phyloP scores from a whole-genome alignment of 2,113 vertebrate genomes.

The rat (Rattus norvegicus) region DNA sequence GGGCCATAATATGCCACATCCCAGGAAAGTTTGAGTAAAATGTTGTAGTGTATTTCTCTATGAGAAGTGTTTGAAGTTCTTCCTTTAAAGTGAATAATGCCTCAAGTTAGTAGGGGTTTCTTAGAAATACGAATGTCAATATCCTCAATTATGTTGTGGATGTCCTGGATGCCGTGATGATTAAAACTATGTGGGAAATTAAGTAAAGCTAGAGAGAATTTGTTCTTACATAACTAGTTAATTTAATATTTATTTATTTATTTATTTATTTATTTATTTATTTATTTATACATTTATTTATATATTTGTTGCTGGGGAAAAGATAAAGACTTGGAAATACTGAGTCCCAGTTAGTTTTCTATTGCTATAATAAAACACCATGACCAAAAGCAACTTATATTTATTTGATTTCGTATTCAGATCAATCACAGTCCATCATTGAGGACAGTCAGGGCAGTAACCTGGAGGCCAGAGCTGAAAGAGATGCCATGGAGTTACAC shows the following conservation, averaged over 20 bases:
- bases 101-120: neutral
- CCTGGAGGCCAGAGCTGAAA: neutral
- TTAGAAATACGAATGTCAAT: neutral
- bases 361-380: neutral
- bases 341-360: neutral
- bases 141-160: neutral
- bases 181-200: constrained; percentile 15
- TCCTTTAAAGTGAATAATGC: neutral
- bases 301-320: neutral
- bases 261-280: too few relatives aligned
- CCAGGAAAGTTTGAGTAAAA: neutral
- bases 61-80: constrained; percentile 13
- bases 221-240: constrained; percentile 1
- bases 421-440: neutral
- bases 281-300: too few relatives aligned
- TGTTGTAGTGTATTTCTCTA: neutral
- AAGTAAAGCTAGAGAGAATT: neutral
- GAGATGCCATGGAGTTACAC: neutral
- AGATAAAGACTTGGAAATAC: neutral
- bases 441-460: neutral
- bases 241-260: constrained; percentile 24
- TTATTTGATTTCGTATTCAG: neutral
- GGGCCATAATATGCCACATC: constrained; percentile 1
- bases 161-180: neutral
- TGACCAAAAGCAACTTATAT: neutral